Percentiles rank a stretch among this genome's conserved stretches.
Evolutionary conservation across 2,888 invertebrate species (phyloP).

Genomic region (Eueremaeus valkanovi): DNA sequence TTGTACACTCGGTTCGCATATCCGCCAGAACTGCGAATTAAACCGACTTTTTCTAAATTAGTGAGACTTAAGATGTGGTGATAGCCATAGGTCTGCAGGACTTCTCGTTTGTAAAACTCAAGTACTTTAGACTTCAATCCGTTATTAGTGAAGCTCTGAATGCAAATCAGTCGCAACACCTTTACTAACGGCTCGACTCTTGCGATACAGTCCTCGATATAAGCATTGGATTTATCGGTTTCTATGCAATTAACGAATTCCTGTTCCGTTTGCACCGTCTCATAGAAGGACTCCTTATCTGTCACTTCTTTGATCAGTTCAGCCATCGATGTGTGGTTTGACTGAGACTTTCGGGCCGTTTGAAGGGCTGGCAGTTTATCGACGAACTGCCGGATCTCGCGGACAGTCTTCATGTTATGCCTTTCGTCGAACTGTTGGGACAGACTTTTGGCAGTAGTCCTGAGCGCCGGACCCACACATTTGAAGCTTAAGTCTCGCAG

Average conservation of each 20-base stretch:
- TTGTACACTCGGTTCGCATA: constrained; percentile 50
- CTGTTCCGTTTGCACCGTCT: constrained; percentile 66
- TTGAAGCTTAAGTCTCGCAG: constrained; percentile 89
- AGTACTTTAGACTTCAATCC: constrained; percentile 86
- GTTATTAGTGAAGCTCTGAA: constrained; percentile 86
- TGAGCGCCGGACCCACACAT: constrained; percentile 77
- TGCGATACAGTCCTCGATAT: constrained; percentile 88
- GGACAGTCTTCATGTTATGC: constrained; percentile 78
- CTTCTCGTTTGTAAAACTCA: constrained; percentile 68
- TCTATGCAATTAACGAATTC: constrained; percentile 88
- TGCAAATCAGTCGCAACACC: constrained; percentile 79
- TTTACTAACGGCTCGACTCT: constrained; percentile 74
- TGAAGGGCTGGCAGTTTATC: constrained; percentile 80
- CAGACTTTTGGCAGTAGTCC: constrained; percentile 79
- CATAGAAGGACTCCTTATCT: constrained; percentile 70
- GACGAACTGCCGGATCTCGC: constrained; percentile 90
- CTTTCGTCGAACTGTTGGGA: constrained; percentile 74
- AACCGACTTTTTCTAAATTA: constrained; percentile 81
- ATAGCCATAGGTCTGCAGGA: constrained; percentile 76
- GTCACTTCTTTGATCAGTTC: constrained; percentile 84
- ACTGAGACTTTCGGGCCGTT: constrained; percentile 78
- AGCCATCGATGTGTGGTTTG: constrained; percentile 80
- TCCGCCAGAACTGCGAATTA: constrained; percentile 59
- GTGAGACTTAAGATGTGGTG: constrained; percentile 73
- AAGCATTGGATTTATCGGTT: constrained; percentile 78